Percentiles rank a stretch among this genome's conserved stretches.
Evolutionary conservation across 2,888 invertebrate genomes (phyloP).

Genomic region (Epinotia demarniana): DNA sequence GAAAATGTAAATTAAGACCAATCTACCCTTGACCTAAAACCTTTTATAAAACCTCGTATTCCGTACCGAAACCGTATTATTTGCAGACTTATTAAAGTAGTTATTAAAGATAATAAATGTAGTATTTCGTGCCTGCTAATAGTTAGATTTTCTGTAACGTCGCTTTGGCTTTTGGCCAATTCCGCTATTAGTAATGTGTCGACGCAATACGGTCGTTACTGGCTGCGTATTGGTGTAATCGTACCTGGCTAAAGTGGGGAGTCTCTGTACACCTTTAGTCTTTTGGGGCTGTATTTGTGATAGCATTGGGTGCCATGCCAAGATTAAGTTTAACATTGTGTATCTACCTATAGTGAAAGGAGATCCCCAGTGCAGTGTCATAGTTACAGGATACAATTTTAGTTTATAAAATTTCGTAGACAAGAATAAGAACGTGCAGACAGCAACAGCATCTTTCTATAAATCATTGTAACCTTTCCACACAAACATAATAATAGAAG

Average conservation of each 20-base stretch:
- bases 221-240: conserved; percentile 12
- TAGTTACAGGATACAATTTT: too few relatives aligned
- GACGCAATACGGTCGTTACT: conserved; percentile 14
- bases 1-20: too few relatives aligned
- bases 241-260: conserved; percentile 11
- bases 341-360: too few relatives aligned
- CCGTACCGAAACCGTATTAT: not conserved
- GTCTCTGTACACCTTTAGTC: not conserved
- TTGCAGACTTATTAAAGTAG: not conserved
- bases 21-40: too few relatives aligned
- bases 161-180: conserved; percentile 26
- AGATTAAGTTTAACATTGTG: too few relatives aligned
- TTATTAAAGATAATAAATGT: conserved; percentile 1
- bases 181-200: conserved; percentile 28
- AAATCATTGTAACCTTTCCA: too few relatives aligned
- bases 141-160: conserved; percentile 5
- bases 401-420: too few relatives aligned
- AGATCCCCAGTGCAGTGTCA: too few relatives aligned
- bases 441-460: too few relatives aligned
- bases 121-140: conserved; percentile 1
- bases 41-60: too few relatives aligned
- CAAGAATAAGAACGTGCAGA: too few relatives aligned
- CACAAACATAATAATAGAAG: too few relatives aligned
- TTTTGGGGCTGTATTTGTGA: not conserved
- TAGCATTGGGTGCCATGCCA: not conserved